These are phyloP conservation scores for Australoheros facetus DNA, from an alignment of 2,797 vertebrate species.

Conservation along the genomic window DNA sequence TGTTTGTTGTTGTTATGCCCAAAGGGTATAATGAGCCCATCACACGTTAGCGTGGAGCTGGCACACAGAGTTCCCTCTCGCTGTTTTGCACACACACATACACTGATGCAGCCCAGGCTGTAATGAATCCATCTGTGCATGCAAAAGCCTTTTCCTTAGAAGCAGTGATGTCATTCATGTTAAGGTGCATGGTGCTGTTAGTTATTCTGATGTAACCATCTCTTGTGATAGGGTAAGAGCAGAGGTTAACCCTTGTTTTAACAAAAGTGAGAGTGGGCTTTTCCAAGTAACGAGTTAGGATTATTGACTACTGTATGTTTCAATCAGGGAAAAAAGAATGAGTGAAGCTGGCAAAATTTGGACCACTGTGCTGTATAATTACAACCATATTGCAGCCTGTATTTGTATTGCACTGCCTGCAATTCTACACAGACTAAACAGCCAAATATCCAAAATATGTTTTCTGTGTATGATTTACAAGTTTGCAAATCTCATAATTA, in stretches of 20 bases:
- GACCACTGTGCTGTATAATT: not conserved
- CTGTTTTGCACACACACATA: not conserved
- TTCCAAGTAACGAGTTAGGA: not conserved
- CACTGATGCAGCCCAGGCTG: not conserved
- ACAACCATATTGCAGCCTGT: not conserved
- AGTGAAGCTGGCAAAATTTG: not conserved
- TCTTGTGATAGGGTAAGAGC: conserved; percentile 2
- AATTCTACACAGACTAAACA: not conserved
- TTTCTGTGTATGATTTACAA: not conserved
- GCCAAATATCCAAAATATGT: not conserved
- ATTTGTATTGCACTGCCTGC: not conserved
- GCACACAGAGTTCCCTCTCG: conserved; percentile 17
- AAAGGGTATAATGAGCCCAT: conserved; percentile 64
- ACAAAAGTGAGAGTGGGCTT: not conserved
- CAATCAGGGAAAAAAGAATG: not conserved
- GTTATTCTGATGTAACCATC: conserved; percentile 35
- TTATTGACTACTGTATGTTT: conserved; percentile 3
- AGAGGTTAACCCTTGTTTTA: not conserved
- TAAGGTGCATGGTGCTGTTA: conserved; percentile 35
- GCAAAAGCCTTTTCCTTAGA: conserved; percentile 31
- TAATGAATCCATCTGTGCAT: conserved; percentile 62
- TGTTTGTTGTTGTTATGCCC: conserved; percentile 55
- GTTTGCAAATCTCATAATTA: not conserved
- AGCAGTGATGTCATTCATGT: conserved; percentile 54
- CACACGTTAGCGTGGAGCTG: conserved; percentile 62